Evolutionary conservation across 2,888 invertebrate genomes (phyloP), one percentile per base, ranked within the genome.

Genomic region (Leptinotarsa juncta): DNA sequence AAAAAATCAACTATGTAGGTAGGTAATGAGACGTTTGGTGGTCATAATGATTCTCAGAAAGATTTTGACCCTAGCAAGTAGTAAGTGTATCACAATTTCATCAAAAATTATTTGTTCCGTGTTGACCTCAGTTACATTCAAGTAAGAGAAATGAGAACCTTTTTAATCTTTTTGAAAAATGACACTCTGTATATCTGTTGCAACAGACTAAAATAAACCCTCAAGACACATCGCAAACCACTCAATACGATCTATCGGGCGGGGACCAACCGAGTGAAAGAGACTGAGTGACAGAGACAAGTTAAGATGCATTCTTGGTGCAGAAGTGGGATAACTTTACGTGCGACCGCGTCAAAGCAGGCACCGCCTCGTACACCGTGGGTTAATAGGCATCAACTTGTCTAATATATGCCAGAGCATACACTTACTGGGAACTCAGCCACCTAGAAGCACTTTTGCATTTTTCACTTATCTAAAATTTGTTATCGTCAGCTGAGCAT

Each of bases 341-440:
- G 70, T 74, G 72, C 75, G 68, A 75, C 78, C 73, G 75, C 70
- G 42, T 62, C 67, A 70, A 74, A 67, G 67, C 62, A 69, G 73
- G 66, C 70, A 26, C 69, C 60, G 53, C 60, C 53, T 72, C 70
- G 77, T 79, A 70, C 74, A 76, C 73, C 75, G 71, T 65, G 55
- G 73, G 72, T 75, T 78, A 77, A 79, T 77, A 76, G 77, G 67
- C 73, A 78, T 78, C 77, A 78, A 75, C 76, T 76, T 70, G 77
- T 77, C 75, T 81, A 82, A 82, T 82, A 77, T 81, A 82, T 82
- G 80, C 81, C 81, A 81, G 81, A 81, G 76, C 82, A 82, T 80
- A 81, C 74, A 79, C 80, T 74, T 77, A 80, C 79, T 76, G 76
- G 76, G 78, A 72, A 73, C 77, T 62, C 73, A 70, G 78, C 78